A percentile compares a stretch with the other conserved stretches of the same genome.
Evolutionary conservation across 1,140 invertebrate species (phyloP).

Genomic region (Planococcus citri): DNA sequence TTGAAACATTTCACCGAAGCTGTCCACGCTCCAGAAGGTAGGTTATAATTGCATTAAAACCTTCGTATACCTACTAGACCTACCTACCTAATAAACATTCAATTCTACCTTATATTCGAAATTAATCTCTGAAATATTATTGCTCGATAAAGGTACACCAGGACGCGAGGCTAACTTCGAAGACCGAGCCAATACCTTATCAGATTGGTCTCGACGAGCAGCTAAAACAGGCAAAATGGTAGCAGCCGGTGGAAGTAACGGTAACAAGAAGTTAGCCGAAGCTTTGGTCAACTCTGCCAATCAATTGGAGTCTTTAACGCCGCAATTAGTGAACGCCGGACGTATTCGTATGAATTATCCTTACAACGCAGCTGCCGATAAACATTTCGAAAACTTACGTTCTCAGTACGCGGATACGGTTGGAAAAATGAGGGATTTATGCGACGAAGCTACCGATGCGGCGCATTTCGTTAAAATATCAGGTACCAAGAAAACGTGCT

Average conservation of each 20-base stretch:
- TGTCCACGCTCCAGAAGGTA: constrained; percentile 72
- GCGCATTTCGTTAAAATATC: constrained; percentile 85
- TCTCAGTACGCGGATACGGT: constrained; percentile 88
- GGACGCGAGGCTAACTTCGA: constrained; percentile 83
- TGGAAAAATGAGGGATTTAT: constrained; percentile 70
- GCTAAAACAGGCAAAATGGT: constrained; percentile 87
- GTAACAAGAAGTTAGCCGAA: constrained; percentile 90
- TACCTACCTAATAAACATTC: too few relatives aligned
- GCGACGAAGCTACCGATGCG: constrained; percentile 92
- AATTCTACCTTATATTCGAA: too few relatives aligned
- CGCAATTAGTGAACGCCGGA: constrained; percentile 92
- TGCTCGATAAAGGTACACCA: constrained; percentile 50
- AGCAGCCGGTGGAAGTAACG: constrained; percentile 74
- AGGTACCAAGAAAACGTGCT: constrained; percentile 39
- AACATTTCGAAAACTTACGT: constrained; percentile 93
- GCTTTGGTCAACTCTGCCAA: constrained; percentile 63
- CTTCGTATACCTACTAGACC: too few relatives aligned
- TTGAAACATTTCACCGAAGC: constrained; percentile 95
- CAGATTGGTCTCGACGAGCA: constrained; percentile 67
- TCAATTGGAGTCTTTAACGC: constrained; percentile 87
- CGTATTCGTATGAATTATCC: constrained; percentile 90
- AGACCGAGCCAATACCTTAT: constrained; percentile 70
- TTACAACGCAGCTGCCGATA: constrained; percentile 81
- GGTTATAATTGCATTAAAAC: too few relatives aligned
- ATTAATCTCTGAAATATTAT: neutral